Conservation (phyloP, 2,113 vertebrate genomes). For the Dromas ardeola region DNA sequence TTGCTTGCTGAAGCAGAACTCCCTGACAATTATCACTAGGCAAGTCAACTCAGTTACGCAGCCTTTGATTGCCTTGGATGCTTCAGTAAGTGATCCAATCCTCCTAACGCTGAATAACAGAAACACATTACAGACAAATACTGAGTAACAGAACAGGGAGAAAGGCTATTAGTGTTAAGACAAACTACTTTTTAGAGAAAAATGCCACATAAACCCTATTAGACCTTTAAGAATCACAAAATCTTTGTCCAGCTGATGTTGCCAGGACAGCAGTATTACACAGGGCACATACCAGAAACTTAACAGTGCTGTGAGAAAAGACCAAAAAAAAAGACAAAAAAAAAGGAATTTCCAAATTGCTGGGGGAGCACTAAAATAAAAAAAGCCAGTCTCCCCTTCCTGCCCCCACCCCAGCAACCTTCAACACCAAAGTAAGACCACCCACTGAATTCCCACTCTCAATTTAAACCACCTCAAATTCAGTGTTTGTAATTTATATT, state of each 20-base stretch:
- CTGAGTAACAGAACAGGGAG: background rate
- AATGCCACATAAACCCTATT: background rate
- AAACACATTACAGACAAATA: slow-evolving; percentile 1
- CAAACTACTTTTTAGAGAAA: background rate
- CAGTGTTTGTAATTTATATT: background rate
- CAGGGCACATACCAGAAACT: background rate
- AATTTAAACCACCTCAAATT: background rate
- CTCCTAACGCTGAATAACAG: background rate
- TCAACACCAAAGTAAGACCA: background rate
- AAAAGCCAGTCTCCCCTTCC: background rate
- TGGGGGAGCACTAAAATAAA: background rate
- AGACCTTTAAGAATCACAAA: slow-evolving; percentile 14
- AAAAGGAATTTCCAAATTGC: background rate
- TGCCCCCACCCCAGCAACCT: background rate
- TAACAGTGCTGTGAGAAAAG: background rate
- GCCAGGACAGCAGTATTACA: background rate
- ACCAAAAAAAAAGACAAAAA: background rate
- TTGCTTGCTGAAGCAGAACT: slow-evolving; percentile 55
- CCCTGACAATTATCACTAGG: slow-evolving; percentile 46
- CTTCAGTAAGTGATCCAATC: slow-evolving; percentile 15
- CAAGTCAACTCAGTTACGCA: slow-evolving; percentile 18
- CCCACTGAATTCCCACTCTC: background rate
- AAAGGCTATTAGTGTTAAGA: background rate
- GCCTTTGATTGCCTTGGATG: slow-evolving; percentile 19
- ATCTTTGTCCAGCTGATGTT: slow-evolving; percentile 3